phyloP scores from a whole-genome alignment of 2,888 invertebrate genomes.

The Dorcus parallelipipedus region DNA sequence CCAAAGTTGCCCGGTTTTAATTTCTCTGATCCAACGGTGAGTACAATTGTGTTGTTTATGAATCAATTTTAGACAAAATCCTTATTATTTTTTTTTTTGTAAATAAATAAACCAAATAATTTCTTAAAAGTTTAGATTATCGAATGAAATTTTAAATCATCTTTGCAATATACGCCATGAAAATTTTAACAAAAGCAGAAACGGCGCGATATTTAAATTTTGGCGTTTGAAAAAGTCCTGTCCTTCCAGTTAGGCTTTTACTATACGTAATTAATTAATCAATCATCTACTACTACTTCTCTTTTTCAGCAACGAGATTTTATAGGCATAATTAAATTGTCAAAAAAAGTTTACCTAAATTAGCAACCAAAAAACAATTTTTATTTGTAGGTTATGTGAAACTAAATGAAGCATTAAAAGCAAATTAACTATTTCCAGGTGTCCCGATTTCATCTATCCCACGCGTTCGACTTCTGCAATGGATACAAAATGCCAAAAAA shows the following conservation, averaged over 20 bases:
- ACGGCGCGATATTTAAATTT: background rate
- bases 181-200: background rate
- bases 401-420: constrained; percentile 13
- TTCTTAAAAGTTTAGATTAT: too few species aligned
- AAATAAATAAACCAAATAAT: too few species aligned
- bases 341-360: too few species aligned
- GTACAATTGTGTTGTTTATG: constrained; percentile 10
- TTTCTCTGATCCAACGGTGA: constrained; percentile 62
- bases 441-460: constrained; percentile 58
- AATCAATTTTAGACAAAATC: too few species aligned
- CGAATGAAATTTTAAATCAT: too few species aligned
- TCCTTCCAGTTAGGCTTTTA: too few species aligned
- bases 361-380: too few species aligned
- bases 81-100: too few species aligned
- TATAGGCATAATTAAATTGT: background rate
- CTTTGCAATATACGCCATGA: too few species aligned
- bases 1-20: constrained; percentile 69
- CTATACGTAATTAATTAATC: background rate
- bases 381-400: constrained; percentile 4
- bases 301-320: background rate
- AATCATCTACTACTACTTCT: too few species aligned
- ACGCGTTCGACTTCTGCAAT: constrained; percentile 63
- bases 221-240: too few species aligned
- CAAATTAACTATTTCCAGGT: constrained; percentile 36
- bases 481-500: constrained; percentile 63